A percentile compares a stretch with the other conserved stretches of the same genome.
phyloP scores from a whole-genome alignment of 2,797 vertebrate species.

The Cottoperca gobio region DNA sequence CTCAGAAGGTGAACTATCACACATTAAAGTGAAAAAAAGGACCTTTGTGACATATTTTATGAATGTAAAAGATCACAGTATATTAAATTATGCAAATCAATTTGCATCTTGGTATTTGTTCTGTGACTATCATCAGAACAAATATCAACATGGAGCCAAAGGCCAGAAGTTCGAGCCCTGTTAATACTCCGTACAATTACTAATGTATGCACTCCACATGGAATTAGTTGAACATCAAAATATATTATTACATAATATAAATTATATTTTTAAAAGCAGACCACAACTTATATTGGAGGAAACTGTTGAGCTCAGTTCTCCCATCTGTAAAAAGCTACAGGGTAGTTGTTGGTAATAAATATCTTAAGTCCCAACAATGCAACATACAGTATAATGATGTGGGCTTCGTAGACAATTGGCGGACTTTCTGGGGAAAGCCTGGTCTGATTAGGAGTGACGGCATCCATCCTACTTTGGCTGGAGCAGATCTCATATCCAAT shows the following conservation, averaged over 20 bases:
- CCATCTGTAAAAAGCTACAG: too few species aligned
- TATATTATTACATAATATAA: too few species aligned
- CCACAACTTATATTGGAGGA: conserved; percentile 41
- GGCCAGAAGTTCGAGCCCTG: not conserved
- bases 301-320: conserved; percentile 29
- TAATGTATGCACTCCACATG: conserved; percentile 33
- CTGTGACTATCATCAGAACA: conserved; percentile 5
- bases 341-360: too few species aligned
- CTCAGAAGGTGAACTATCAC: too few species aligned
- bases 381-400: too few species aligned
- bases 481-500: too few species aligned
- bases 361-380: too few species aligned
- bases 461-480: too few species aligned
- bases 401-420: too few species aligned
- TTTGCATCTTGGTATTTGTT: conserved; percentile 1
- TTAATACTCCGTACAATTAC: conserved; percentile 5
- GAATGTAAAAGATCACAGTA: not conserved
- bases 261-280: conserved; percentile 43
- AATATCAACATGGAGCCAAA: conserved; percentile 8
- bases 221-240: conserved; percentile 34
- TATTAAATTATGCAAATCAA: not conserved
- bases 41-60: not conserved
- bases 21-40: too few species aligned
- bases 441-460: too few species aligned
- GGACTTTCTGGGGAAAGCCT: too few species aligned